Evolutionary conservation across 2,113 vertebrate genomes (phyloP).

Genomic region (Forbesichthys agassizii): DNA sequence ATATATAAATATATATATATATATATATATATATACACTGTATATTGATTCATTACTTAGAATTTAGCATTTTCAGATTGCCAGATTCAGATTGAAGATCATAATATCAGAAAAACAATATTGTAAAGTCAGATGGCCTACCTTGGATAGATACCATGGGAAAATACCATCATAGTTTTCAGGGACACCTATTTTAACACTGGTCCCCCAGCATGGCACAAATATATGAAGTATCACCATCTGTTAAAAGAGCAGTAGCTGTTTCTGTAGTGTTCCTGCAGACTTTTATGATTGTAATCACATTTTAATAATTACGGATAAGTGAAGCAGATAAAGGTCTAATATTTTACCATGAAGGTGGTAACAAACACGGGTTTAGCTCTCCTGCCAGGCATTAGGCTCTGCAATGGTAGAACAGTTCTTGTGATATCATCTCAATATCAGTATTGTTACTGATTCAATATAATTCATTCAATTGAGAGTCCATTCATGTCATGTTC

Average conservation of each 20-base stretch:
- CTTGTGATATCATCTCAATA: constrained; percentile 17
- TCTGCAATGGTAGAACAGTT: constrained; percentile 28
- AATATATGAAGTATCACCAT: constrained; percentile 44
- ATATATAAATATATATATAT: too few relatives aligned
- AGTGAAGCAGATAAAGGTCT: background rate
- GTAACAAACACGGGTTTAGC: constrained; percentile 22
- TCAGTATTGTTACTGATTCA: constrained; percentile 52
- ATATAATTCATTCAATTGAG: background rate
- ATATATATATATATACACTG: too few relatives aligned
- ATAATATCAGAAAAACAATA: background rate
- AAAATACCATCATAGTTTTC: constrained; percentile 81
- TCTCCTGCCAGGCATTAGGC: constrained; percentile 38
- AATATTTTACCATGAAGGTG: constrained; percentile 51
- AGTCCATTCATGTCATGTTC: constrained; percentile 18
- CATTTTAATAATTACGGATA: background rate
- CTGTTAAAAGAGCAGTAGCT: constrained; percentile 39
- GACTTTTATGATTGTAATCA: background rate
- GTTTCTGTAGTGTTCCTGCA: background rate
- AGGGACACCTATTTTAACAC: constrained; percentile 78
- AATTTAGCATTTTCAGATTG: too few relatives aligned
- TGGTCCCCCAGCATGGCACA: constrained; percentile 56
- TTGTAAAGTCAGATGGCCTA: constrained; percentile 51
- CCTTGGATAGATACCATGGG: constrained; percentile 82
- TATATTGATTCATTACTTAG: too few relatives aligned
- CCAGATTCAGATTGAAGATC: too few relatives aligned